phyloP scores from a whole-genome alignment of 1,140 invertebrate genomes.

The Apis florea region DNA sequence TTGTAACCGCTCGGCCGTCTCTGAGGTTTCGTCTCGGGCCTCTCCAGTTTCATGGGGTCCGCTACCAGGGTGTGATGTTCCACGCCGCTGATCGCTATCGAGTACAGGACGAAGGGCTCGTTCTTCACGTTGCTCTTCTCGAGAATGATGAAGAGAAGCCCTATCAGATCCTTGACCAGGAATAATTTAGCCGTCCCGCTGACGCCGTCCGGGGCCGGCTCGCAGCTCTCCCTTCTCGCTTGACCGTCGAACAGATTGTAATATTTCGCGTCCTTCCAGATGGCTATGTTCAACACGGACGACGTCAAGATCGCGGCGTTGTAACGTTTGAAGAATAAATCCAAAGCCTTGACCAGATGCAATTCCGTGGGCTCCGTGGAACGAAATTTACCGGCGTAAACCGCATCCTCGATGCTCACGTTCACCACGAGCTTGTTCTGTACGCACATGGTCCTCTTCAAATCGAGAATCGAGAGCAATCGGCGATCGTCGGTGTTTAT shows the following conservation, averaged over 20 bases:
- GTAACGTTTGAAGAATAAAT: constrained; percentile 71
- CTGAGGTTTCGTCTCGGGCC: constrained; percentile 33
- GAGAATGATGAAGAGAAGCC: constrained; percentile 71
- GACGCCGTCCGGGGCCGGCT: constrained; percentile 31
- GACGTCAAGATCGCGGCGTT: constrained; percentile 70
- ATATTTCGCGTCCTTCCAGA: constrained; percentile 69
- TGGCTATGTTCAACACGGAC: constrained; percentile 68
- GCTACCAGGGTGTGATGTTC: constrained; percentile 28
- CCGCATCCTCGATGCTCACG: constrained; percentile 69
- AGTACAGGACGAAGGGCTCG: constrained; percentile 71
- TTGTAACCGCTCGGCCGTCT: constrained; percentile 68
- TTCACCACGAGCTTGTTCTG: constrained; percentile 65
- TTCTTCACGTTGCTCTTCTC: constrained; percentile 71
- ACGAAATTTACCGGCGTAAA: constrained; percentile 71
- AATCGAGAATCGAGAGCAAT: constrained; percentile 62
- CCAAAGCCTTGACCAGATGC: constrained; percentile 70
- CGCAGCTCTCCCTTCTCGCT: constrained; percentile 65
- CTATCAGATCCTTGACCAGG: constrained; percentile 62
- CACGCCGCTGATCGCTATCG: constrained; percentile 56
- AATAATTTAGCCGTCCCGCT: constrained; percentile 71
- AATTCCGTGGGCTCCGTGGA: constrained; percentile 67
- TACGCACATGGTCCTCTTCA: constrained; percentile 62
- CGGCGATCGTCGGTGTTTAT: constrained; percentile 66
- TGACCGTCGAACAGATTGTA: constrained; percentile 76
- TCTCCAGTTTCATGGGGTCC: constrained; percentile 36